Evolutionary conservation across 2,113 vertebrate species (phyloP).

Genomic region (Seriola rivoliana): DNA sequence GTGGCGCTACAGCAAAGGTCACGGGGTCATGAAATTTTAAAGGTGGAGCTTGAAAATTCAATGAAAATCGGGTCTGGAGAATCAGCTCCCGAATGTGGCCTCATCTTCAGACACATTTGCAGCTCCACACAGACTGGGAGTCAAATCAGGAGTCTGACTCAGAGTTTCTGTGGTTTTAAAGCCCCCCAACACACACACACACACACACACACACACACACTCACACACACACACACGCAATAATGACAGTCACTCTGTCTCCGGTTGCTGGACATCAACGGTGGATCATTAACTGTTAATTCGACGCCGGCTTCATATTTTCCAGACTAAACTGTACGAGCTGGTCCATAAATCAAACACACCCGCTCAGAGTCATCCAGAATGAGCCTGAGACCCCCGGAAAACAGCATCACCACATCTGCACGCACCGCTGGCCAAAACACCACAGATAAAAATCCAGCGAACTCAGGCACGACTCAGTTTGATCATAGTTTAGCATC

Average conservation of each 20-base stretch:
- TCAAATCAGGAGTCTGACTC: constrained; percentile 60
- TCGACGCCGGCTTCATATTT: constrained; percentile 57
- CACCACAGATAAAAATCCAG: no score
- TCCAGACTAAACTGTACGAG: constrained; percentile 47
- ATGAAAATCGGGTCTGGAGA: not conserved
- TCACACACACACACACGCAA: constrained; percentile 10
- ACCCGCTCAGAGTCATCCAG: not conserved
- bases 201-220: not conserved
- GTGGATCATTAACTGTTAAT: constrained; percentile 59
- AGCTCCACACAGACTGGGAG: constrained; percentile 24
- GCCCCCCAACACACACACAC: constrained; percentile 7
- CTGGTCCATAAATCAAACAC: constrained; percentile 39
- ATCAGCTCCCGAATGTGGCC: not conserved
- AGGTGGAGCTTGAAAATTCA: no score
- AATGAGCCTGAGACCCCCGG: not conserved
- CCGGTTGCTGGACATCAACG: constrained; percentile 31
- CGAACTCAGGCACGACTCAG: no score
- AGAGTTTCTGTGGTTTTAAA: constrained; percentile 59
- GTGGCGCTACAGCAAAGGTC: no score
- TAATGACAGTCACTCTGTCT: constrained; percentile 36
- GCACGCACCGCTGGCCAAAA: no score
- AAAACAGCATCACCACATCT: no score
- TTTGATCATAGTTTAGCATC: no score
- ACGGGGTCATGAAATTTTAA: no score
- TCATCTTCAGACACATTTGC: constrained; percentile 21